These are phyloP conservation scores for Bradypodion pumilum DNA, from an alignment of 2,797 vertebrate genomes.

Conservation along the genomic window DNA sequence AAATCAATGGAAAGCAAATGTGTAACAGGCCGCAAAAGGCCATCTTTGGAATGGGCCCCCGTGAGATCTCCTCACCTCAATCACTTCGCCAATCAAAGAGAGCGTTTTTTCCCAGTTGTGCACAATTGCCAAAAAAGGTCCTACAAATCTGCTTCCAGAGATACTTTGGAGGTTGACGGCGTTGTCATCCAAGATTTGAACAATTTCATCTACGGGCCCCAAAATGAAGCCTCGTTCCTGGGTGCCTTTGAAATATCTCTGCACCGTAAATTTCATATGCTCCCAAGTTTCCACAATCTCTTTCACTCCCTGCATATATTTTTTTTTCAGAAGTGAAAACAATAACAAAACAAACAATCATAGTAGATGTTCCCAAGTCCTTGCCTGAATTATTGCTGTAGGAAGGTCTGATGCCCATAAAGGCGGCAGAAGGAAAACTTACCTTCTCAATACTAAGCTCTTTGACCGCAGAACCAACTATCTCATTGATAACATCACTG, in stretches of 20 bases:
- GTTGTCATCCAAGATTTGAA: slow-evolving; percentile 89
- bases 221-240: slow-evolving; percentile 87
- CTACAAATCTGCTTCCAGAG: slow-evolving; percentile 90
- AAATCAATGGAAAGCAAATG: too few species aligned
- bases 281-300: slow-evolving; percentile 92
- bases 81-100: slow-evolving; percentile 91
- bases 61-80: slow-evolving; percentile 83
- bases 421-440: slow-evolving; percentile 1
- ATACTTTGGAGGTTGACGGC: slow-evolving; percentile 92
- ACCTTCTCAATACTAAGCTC: slow-evolving; percentile 95
- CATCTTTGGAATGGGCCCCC: slow-evolving; percentile 12
- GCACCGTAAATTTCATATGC: slow-evolving; percentile 86
- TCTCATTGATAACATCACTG: slow-evolving; percentile 84
- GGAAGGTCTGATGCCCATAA: too few species aligned
- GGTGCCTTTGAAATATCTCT: slow-evolving; percentile 87
- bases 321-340: background rate
- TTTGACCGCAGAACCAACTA: slow-evolving; percentile 89
- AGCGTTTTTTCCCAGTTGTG: slow-evolving; percentile 92
- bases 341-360: background rate
- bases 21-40: too few species aligned
- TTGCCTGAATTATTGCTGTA: background rate
- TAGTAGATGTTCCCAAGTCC: background rate
- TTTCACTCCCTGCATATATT: slow-evolving; percentile 87
- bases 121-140: slow-evolving; percentile 87
- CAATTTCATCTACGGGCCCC: slow-evolving; percentile 87